A percentile compares a stretch with the other conserved stretches of the same genome.
These are phyloP conservation scores for Coregonus clupeaformis DNA, from an alignment of 2,113 vertebrate genomes.

Conservation along the genomic window DNA sequence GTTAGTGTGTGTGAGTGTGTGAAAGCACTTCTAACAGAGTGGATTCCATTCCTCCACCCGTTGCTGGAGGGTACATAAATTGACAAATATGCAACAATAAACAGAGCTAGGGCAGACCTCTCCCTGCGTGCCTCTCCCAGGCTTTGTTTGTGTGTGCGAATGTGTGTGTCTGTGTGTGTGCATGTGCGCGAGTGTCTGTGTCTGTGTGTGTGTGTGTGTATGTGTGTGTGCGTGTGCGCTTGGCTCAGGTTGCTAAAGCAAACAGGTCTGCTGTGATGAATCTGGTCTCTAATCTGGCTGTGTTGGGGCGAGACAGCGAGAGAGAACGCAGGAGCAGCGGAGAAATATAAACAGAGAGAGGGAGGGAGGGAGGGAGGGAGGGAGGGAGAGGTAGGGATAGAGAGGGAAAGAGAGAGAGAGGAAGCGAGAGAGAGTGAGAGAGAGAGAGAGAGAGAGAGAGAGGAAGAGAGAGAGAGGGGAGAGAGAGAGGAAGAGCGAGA, in stretches of 20 bases:
- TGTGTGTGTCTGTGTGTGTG: slow-evolving; percentile 10
- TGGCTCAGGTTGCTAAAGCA: slow-evolving; percentile 77
- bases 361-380: not conserved
- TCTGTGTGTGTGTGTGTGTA: slow-evolving; percentile 32
- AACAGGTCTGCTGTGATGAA: slow-evolving; percentile 74
- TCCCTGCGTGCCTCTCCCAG: not conserved
- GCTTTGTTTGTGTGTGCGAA: slow-evolving; percentile 16
- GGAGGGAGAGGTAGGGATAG: not conserved
- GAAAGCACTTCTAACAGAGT: not conserved
- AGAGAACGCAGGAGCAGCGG: slow-evolving; percentile 65
- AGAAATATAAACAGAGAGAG: slow-evolving; percentile 68
- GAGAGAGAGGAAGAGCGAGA: not conserved
- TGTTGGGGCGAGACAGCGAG: slow-evolving; percentile 72
- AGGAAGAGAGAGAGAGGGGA: not conserved
- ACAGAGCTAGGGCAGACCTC: slow-evolving; percentile 23
- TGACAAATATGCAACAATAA: slow-evolving; percentile 25
- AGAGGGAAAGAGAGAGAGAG: slow-evolving; percentile 9
- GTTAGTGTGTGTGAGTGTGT: not conserved
- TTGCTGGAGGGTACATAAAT: slow-evolving; percentile 18
- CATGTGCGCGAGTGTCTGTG: not conserved
- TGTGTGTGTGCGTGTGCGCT: slow-evolving; percentile 23
- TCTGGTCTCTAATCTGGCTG: slow-evolving; percentile 70
- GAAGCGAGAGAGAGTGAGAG: slow-evolving; percentile 19
- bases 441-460: no score
- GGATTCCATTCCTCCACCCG: not conserved